Percentiles rank a stretch among this genome's conserved stretches.
Conservation (phyloP, 2,797 vertebrate genomes). For the Etheostoma perlongum region DNA sequence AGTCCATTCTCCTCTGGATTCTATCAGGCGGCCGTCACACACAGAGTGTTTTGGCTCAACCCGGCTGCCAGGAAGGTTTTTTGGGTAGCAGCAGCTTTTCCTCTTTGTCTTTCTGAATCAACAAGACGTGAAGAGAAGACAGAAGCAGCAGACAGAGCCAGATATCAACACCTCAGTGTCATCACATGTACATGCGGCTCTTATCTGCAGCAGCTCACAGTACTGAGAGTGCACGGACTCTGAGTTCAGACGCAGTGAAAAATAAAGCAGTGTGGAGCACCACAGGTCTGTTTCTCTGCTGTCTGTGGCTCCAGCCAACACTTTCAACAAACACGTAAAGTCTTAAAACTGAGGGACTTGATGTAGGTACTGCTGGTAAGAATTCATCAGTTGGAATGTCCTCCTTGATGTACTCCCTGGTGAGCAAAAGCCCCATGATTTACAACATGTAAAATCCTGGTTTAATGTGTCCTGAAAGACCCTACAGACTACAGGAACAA, state of each 20-base stretch:
- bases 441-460: background rate
- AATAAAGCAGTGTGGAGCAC: slow-evolving; percentile 42
- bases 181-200: slow-evolving; percentile 19
- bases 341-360: background rate
- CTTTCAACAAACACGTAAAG: slow-evolving; percentile 1
- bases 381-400: no score
- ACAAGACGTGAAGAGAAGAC: slow-evolving; percentile 23
- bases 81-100: slow-evolving; percentile 18
- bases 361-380: background rate
- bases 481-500: background rate
- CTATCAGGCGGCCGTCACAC: slow-evolving; percentile 70
- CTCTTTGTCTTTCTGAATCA: slow-evolving; percentile 2
- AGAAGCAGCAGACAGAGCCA: slow-evolving; percentile 16
- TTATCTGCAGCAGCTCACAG: slow-evolving; percentile 37
- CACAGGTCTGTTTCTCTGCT: slow-evolving; percentile 22
- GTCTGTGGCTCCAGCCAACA: slow-evolving; percentile 5
- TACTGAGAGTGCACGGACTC: background rate
- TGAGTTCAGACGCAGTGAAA: slow-evolving; percentile 39
- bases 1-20: slow-evolving; percentile 71
- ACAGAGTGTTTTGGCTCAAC: slow-evolving; percentile 54
- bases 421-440: background rate
- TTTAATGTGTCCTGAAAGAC: background rate
- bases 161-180: slow-evolving; percentile 46
- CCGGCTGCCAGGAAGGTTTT: slow-evolving; percentile 23
- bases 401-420: background rate